Percentiles rank a stretch among this genome's conserved stretches.
These are phyloP conservation scores for Hyposoter dolosus DNA, from an alignment of 2,888 invertebrate species.

Conservation along the genomic window DNA sequence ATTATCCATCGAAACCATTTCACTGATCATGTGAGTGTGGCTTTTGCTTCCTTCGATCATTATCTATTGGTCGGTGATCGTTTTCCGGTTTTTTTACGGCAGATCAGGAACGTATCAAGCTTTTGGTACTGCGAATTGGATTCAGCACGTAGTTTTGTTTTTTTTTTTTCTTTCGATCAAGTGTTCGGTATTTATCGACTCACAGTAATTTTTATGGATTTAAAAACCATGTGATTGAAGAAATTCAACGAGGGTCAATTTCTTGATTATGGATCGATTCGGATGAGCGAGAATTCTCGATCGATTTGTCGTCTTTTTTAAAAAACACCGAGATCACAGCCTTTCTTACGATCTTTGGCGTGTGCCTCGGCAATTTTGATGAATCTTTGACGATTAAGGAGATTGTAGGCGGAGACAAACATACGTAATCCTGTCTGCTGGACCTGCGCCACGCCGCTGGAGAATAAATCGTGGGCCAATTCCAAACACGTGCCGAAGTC, in stretches of 20 bases:
- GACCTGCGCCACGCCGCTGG: slow-evolving; percentile 89
- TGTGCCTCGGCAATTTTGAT: slow-evolving; percentile 91
- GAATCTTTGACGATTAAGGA: slow-evolving; percentile 91
- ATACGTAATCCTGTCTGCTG: slow-evolving; percentile 89
- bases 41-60: neutral
- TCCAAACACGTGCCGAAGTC: slow-evolving; percentile 98
- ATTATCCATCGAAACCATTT: neutral
- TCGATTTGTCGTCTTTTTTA: slow-evolving; percentile 7
- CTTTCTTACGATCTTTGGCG: slow-evolving; percentile 89
- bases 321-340: slow-evolving; percentile 85
- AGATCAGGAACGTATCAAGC: neutral
- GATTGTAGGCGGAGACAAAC: slow-evolving; percentile 90
- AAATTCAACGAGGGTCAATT: neutral
- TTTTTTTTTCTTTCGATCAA: neutral
- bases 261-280: neutral
- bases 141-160: neutral
- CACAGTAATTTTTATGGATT: neutral
- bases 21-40: neutral
- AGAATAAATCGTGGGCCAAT: slow-evolving; percentile 94
- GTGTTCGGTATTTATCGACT: neutral
- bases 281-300: neutral
- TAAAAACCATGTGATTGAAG: no score
- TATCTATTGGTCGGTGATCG: neutral
- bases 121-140: neutral
- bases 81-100: neutral